Conservation (phyloP, 1,140 invertebrate genomes). For the Drosophila tristis region DNA sequence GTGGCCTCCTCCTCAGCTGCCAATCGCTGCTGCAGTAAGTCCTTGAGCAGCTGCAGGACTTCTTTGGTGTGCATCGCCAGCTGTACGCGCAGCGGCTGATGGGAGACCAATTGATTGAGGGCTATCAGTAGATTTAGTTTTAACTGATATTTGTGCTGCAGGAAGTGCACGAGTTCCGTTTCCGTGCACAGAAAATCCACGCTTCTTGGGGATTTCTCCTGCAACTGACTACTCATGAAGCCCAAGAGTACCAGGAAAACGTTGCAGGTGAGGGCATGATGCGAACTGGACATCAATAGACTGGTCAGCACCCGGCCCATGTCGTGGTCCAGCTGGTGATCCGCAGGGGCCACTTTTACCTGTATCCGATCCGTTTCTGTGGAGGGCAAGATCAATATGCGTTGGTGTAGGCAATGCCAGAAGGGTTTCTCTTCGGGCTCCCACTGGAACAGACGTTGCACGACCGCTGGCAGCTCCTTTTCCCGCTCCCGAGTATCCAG, state of each 20-base stretch:
- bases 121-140: conserved; percentile 70
- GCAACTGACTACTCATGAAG: conserved; percentile 38
- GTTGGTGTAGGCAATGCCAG: conserved; percentile 51
- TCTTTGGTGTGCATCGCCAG: conserved; percentile 52
- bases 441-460: conserved; percentile 48
- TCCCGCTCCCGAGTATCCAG: conserved; percentile 57
- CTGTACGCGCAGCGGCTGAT: conserved; percentile 64
- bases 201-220: not conserved
- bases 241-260: conserved; percentile 61
- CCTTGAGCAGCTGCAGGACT: conserved; percentile 52
- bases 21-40: conserved; percentile 40
- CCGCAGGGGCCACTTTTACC: conserved; percentile 43
- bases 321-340: conserved; percentile 31
- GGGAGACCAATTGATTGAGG: conserved; percentile 63
- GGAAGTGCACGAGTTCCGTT: conserved; percentile 61
- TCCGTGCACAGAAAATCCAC: conserved; percentile 63
- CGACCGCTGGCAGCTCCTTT: conserved; percentile 45
- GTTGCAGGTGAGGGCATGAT: conserved; percentile 66
- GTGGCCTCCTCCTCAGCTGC: conserved; percentile 13
- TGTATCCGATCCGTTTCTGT: conserved; percentile 2
- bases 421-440: not conserved
- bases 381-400: conserved; percentile 31
- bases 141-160: conserved; percentile 61
- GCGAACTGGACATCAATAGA: conserved; percentile 41
- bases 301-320: conserved; percentile 29